phyloP scores from a whole-genome alignment of 1,140 invertebrate genomes.

The Drosophila equinoxialis region DNA sequence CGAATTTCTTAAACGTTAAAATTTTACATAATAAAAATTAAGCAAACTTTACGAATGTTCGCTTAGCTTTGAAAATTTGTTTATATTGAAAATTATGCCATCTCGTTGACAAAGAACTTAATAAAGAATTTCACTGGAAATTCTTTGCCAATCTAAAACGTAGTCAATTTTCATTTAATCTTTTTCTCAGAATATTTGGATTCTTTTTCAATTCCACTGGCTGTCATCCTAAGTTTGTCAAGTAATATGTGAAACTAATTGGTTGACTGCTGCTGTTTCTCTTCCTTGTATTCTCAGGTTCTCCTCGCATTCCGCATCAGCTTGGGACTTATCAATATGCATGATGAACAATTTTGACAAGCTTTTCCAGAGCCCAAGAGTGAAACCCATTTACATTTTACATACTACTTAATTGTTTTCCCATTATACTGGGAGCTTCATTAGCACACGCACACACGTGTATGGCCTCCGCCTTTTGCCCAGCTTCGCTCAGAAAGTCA shows the following conservation, averaged over 20 bases:
- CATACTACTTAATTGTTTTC: slow-evolving; percentile 80
- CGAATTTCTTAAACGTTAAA: too few relatives aligned
- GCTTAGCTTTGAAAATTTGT: not conserved
- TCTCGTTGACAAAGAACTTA: not conserved
- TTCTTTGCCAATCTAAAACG: not conserved
- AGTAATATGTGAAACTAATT: slow-evolving; percentile 10
- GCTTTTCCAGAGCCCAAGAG: slow-evolving; percentile 41
- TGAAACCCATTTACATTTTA: slow-evolving; percentile 64
- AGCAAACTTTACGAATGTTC: too few relatives aligned
- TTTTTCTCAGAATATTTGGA: not conserved
- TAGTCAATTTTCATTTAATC: not conserved
- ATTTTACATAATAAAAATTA: too few relatives aligned
- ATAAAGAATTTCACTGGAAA: not conserved
- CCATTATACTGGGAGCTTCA: slow-evolving; percentile 57
- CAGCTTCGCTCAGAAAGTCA: slow-evolving; percentile 54
- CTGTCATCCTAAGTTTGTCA: slow-evolving; percentile 4
- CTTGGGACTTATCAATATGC: slow-evolving; percentile 53
- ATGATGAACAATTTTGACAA: slow-evolving; percentile 53
- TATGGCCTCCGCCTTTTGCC: not conserved
- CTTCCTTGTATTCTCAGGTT: not conserved
- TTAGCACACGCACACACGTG: slow-evolving; percentile 49
- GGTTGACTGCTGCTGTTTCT: not conserved
- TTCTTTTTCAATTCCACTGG: not conserved
- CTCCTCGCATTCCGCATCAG: slow-evolving; percentile 3
- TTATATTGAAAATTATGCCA: not conserved